Evolutionary conservation across 2,113 vertebrate genomes (phyloP), one percentile per base, ranked within the genome.

Genomic region (Pholis gunnellus): DNA sequence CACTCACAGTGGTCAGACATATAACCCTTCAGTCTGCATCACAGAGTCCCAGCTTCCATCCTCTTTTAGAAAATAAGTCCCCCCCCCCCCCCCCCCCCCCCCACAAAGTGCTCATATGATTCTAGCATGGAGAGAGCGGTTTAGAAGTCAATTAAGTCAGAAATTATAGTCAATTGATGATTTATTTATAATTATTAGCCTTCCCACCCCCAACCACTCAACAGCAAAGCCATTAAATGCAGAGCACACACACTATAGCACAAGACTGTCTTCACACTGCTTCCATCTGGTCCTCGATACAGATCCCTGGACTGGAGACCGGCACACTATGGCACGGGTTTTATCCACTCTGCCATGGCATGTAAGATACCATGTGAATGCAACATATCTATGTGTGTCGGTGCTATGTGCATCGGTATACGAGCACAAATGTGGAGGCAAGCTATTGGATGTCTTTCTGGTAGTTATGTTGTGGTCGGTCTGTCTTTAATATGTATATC

Each of bases 1-100:
- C 22, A 50, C 66, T 68, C 2, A 3, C 61, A 60, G 73, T 57
- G 70, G 65, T 88, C 77, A 72, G 76, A 86, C 34, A 88, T 85
- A 89, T 79, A 84, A 75, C 63, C 78, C 63, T 84, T 87, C 84
- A 87, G 46, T 44, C 72, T 52, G 34, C 50, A 75, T 71, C 67
- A 79, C 63, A 87, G 56, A 78, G 75, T 66, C 1, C 8, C 71
- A 70, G 77, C 78, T 77, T 82, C 56, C 57, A 87, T 82, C 73
- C 70, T 59, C 76, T 42, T 81, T 61, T 27, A 65, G 63, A 78
- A 90, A 91, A 89, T 66, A 81, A 31, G 44, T 34, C 34, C 6
- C 48, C 65, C 40, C 72, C 40, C 75, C 20, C n/a, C 29, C 29
- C 29, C 29, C 29, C 29, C 29, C 2, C 29, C 2, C 18, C n/a